A percentile compares a stretch with the other conserved stretches of the same genome.
Conservation (phyloP, 2,797 vertebrate species). For the Pristis pectinata region DNA sequence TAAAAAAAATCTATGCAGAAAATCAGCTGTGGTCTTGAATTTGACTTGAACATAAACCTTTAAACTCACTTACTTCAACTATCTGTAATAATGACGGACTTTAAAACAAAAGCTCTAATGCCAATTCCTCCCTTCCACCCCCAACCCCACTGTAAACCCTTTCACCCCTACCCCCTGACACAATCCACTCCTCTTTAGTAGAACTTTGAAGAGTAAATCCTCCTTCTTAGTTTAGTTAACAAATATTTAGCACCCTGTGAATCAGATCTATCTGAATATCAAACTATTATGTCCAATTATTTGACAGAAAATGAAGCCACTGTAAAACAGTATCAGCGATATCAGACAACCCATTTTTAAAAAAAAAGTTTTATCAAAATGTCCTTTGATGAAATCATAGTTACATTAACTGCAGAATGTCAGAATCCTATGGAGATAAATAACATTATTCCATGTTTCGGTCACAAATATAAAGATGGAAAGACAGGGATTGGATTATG, state of each 20-base stretch:
- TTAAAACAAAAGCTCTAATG: background rate
- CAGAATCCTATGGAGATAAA: background rate
- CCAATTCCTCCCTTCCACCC: background rate
- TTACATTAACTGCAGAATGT: background rate
- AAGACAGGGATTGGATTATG: background rate
- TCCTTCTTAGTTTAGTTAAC: background rate
- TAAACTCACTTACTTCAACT: background rate
- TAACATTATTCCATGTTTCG: background rate
- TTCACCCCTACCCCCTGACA: too few species aligned
- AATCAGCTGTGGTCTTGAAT: background rate
- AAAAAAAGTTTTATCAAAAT: background rate
- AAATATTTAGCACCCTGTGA: background rate
- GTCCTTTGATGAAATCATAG: background rate
- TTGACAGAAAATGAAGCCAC: background rate
- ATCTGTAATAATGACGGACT: background rate
- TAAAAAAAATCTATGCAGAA: background rate
- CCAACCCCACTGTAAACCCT: too few species aligned
- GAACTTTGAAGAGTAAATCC: background rate
- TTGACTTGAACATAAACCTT: background rate
- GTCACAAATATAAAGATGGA: background rate
- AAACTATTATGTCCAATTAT: background rate
- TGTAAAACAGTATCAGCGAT: background rate
- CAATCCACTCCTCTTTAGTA: background rate
- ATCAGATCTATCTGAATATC: background rate
- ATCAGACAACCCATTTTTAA: background rate